Base-by-base conservation (phyloP, 2,113 vertebrate genomes). In the Anolis carolinensis region DNA sequence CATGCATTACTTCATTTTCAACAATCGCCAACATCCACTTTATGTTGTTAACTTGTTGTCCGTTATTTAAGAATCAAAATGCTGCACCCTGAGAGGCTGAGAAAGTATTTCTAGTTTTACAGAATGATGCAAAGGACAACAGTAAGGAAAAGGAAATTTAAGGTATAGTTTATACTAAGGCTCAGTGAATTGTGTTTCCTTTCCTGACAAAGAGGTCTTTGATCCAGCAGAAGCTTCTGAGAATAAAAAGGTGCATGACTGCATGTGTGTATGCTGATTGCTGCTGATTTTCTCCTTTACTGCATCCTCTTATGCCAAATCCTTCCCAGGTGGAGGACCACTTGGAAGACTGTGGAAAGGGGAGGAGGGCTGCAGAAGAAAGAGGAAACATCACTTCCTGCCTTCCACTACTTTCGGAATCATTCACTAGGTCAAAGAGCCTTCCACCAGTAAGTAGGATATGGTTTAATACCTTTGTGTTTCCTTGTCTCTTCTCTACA, bases 11-110 rank as follows among this genome's bases (percentile, higher is more conserved):
- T 96, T 96, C 92, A 94, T 95, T 95, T 94, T 94, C n/a, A 82
- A 94, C 93, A 95, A 94, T 90, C 92, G 94, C 92, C 94, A 93
- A 93, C 23, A 79, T 90, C 89, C 83, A 87, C 93, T 95, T 96
- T 89, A 94, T 79, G 91, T 91, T 93, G 95, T 95, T 96, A 97
- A 95, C 95, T 95, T 94, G 82, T 93, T 91, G 93, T 94, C 94
- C 94, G 88, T 94, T 90, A 87, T 72, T 65, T 84, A 92, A 90
- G 89, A 94, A 86, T 91, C 52, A 88, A 93, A 92, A 94, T 89
- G 91, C 93, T 95, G 93, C 94, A 94, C 75, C 87, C 87, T 94
- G 93, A 94, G 86, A 92, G 84, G 93, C 5, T 87, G 44, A 89
- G 86, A 86, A 94, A 92, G 90, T 89, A 90, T 92, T 93, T 92